phyloP scores from a whole-genome alignment of 2,797 vertebrate species.

The Oceanodroma leucorhoa region DNA sequence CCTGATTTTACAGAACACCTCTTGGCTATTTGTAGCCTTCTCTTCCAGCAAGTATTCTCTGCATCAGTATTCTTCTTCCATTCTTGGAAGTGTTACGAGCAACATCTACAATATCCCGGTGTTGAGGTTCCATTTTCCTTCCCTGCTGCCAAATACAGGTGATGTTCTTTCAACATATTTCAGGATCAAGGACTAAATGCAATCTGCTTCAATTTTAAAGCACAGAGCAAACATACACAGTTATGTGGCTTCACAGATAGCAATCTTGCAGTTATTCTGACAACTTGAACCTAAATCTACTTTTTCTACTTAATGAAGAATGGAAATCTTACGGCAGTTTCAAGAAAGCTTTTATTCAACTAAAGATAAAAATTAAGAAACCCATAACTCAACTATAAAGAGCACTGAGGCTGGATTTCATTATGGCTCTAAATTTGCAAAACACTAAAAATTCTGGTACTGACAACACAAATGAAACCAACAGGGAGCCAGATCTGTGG shows the following conservation, averaged over 20 bases:
- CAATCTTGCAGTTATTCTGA: neutral
- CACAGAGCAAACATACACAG: neutral
- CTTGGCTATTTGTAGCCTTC: neutral
- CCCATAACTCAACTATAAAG: neutral
- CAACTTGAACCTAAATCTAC: neutral
- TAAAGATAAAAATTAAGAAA: conserved; percentile 4
- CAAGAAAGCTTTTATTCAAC: neutral
- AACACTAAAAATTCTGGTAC: neutral
- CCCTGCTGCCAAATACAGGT: neutral
- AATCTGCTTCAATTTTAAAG: neutral
- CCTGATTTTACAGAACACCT: neutral
- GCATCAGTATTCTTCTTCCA: neutral
- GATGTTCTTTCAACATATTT: neutral
- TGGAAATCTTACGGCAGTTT: neutral
- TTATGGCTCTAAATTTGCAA: neutral
- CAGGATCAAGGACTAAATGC: neutral
- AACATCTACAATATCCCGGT: neutral
- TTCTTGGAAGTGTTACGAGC: neutral
- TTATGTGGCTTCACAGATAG: neutral
- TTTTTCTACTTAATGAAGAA: neutral
- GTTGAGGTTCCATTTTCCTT: neutral
- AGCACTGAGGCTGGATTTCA: neutral
- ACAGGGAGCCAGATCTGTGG: neutral
- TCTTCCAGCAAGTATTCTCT: neutral
- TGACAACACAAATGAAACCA: neutral